phyloP scores from a whole-genome alignment of 2,113 vertebrate species.

The Vulpes vulpes region DNA sequence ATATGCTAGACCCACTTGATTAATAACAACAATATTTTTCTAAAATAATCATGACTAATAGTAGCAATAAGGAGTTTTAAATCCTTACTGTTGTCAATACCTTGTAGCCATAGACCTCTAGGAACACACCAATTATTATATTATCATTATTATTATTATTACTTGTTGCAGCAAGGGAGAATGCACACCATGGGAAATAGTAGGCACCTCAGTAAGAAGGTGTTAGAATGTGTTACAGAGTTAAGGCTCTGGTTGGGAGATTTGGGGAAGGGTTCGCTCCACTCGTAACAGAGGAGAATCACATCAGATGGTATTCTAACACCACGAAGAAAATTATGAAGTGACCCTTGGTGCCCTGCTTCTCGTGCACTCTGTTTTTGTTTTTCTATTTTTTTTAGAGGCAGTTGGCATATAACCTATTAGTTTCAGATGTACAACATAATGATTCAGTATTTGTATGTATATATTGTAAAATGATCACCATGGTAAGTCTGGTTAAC shows the following conservation, averaged over 20 bases:
- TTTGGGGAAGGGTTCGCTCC: not conserved
- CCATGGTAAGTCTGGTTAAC: not conserved
- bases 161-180: not conserved
- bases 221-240: not conserved
- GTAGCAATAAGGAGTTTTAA: not conserved
- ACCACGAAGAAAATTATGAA: not conserved
- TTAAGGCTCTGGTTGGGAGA: not conserved
- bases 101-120: not conserved
- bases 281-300: not conserved
- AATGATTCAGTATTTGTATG: not conserved
- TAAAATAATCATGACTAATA: not conserved
- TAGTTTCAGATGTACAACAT: not conserved
- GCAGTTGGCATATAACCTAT: not conserved
- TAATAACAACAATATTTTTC: not conserved
- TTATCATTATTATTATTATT: not conserved
- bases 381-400: not conserved
- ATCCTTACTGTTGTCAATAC: not conserved
- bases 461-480: not conserved
- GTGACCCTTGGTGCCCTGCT: not conserved
- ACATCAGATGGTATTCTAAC: not conserved
- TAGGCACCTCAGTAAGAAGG: not conserved
- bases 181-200: rapidly evolving
- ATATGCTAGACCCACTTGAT: not conserved
- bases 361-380: not conserved
- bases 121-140: too few relatives aligned